phyloP scores from a whole-genome alignment of 2,113 vertebrate species.

The Microtus oregoni region DNA sequence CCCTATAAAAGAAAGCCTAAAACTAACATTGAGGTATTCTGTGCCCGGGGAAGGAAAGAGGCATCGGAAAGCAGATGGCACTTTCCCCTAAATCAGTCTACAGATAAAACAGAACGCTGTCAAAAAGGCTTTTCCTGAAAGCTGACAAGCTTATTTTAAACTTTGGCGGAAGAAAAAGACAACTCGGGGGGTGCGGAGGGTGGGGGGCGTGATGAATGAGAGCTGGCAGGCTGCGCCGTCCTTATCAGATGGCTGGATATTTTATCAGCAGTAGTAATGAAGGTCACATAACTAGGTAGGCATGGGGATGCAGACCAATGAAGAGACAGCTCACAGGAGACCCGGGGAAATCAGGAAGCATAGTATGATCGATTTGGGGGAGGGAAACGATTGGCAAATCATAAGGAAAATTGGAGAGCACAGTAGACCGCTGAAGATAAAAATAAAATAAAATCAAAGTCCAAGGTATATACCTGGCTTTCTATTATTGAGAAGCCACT shows the following conservation, averaged over 20 bases:
- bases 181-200: not conserved
- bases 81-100: not conserved
- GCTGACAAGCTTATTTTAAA: slow-evolving; percentile 33
- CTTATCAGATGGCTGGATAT: not conserved
- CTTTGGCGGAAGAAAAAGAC: not conserved
- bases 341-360: not conserved
- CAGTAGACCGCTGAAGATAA: not conserved
- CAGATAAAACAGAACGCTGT: slow-evolving; percentile 35
- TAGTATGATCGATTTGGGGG: not conserved
- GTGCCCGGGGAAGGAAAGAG: not conserved
- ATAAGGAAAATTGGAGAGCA: not conserved
- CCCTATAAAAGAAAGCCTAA: slow-evolving; percentile 40
- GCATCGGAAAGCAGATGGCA: not conserved
- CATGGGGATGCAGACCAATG: not conserved
- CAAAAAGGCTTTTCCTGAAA: not conserved
- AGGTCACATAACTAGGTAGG: not conserved
- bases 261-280: not conserved
- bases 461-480: not conserved
- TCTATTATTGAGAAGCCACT: not conserved
- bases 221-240: not conserved
- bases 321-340: not conserved
- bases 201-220: not conserved
- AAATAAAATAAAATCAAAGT: not conserved
- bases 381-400: not conserved
- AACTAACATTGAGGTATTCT: slow-evolving; percentile 39